Base-by-base conservation (phyloP, 2,888 invertebrate genomes). In the Villa cingulata region DNA sequence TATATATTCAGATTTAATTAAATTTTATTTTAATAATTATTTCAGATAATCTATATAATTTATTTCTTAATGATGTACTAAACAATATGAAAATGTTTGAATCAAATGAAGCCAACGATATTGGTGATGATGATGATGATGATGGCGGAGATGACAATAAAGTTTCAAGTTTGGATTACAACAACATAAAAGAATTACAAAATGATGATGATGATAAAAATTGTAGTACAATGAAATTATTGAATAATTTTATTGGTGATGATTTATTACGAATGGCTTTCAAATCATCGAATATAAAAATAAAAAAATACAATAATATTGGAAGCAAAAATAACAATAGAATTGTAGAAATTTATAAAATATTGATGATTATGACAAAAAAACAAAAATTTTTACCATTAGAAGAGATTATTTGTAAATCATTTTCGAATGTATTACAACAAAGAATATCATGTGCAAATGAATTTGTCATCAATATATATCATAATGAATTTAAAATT, bases 381-480 rank as follows among this genome's bases (percentile, higher is more conserved):
- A n/a, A n/a, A n/a, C n/a, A n/a, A n/a, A n/a, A n/a, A 29, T 59
- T 65, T 46, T 55, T 74, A 23, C 72, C 73, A 1, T 57, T 71
- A 17, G 64, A 68, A 37, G 69, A 66, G 46, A 59, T 73, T 38
- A 58, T 74, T 15, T 59, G 70, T 18, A 60, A 54, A n/a, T 61
- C 65, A 3, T 57, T 75, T 40, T 57, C 58, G 1, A 60, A 62
- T 44, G 67, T 74, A 48, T 57, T 75, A n/a, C 64, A 65, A 41
- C 56, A 62, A n/a, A 62, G 68, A 7, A 62, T 62, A 38, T 55
- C 59, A 2, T 63, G 67, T 43, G 70, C 73, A 1, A 72, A 73
- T 51, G 64, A 61, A 51, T 65, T 72, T 53, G 73, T 74, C 1
- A 71, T 73, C 58, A 61, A 67, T 29, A 68, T 74, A 51, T 66